These are phyloP conservation scores for Cryptoblepharus egeriae DNA, from an alignment of 2,797 vertebrate species.

Conservation along the genomic window DNA sequence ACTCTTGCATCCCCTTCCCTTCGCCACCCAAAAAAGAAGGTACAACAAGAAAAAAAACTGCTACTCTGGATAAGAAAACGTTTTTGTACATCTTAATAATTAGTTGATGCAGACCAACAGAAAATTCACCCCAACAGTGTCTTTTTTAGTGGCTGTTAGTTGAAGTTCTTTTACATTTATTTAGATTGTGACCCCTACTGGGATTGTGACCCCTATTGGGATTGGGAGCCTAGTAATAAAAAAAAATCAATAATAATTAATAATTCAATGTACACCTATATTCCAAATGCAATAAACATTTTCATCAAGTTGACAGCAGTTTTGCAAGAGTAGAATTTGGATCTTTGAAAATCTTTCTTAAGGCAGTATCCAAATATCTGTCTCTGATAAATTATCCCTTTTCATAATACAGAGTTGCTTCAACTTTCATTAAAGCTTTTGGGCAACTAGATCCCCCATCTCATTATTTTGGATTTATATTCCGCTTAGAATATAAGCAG, in stretches of 20 bases:
- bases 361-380: constrained; percentile 4
- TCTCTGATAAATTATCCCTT: neutral
- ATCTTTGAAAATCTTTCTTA: neutral
- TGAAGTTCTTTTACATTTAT: too few species aligned
- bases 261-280: too few species aligned
- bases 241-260: too few species aligned
- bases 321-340: constrained; percentile 17
- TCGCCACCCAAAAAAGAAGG: neutral
- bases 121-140: too few species aligned
- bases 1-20: too few species aligned
- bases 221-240: too few species aligned
- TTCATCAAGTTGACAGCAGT: neutral
- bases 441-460: neutral
- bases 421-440: constrained; percentile 5
- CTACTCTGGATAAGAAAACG: neutral
- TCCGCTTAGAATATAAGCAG: neutral
- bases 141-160: too few species aligned
- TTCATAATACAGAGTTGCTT: constrained; percentile 7
- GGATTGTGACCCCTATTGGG: too few species aligned
- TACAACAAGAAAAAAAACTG: neutral
- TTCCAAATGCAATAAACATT: neutral
- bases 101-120: neutral
- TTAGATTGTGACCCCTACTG: too few species aligned
- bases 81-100: neutral
- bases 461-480: constrained; percentile 33